Percentiles rank a stretch among this genome's conserved stretches.
phyloP scores from a whole-genome alignment of 2,113 vertebrate species.

The Steatornis caripensis region DNA sequence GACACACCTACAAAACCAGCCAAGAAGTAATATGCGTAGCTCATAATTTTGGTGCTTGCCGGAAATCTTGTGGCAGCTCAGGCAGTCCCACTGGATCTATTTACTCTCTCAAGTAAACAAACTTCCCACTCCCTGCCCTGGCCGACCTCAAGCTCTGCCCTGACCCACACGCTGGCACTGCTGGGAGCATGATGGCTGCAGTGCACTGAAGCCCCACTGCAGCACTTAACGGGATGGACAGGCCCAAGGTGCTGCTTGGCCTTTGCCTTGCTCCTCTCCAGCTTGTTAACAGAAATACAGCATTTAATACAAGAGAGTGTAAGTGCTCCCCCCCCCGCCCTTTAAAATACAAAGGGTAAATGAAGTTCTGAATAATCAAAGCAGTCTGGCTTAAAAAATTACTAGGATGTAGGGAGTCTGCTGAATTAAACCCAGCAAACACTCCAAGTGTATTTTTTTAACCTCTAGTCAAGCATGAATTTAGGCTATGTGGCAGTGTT shows the following conservation, averaged over 20 bases:
- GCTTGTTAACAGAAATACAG: background rate
- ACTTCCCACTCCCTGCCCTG: background rate
- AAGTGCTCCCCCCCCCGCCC: background rate
- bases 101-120: background rate
- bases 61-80: background rate
- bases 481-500: background rate
- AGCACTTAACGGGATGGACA: accelerated
- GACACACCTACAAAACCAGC: background rate
- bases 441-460: background rate
- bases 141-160: background rate
- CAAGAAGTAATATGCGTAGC: background rate
- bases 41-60: background rate
- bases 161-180: accelerated
- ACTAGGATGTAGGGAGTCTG: background rate
- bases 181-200: accelerated
- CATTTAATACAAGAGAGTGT: background rate
- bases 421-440: background rate
- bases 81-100: background rate
- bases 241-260: background rate
- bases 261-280: background rate
- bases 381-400: no score
- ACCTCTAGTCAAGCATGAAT: background rate
- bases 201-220: accelerated
- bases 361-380: background rate
- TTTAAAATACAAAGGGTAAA: background rate